A percentile compares a stretch with the other conserved stretches of the same genome.
These are phyloP conservation scores for Ciconia maguari DNA, from an alignment of 2,113 vertebrate species.

Conservation along the genomic window DNA sequence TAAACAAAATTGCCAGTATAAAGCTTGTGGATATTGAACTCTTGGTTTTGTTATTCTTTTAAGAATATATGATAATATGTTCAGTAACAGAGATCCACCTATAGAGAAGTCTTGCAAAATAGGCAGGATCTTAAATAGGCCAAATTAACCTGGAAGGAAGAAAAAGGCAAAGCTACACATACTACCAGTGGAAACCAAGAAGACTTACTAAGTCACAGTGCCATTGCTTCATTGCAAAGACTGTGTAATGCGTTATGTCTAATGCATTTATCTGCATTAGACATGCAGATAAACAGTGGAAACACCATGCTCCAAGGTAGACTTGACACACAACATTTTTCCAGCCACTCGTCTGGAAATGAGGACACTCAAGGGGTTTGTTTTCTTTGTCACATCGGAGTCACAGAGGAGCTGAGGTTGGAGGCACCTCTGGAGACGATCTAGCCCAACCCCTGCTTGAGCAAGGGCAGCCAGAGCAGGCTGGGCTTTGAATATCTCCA, in stretches of 20 bases:
- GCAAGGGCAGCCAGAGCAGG: background rate
- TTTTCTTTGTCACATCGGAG: background rate
- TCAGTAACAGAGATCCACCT: background rate
- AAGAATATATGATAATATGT: background rate
- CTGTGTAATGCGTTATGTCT: background rate
- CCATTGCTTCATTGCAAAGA: background rate
- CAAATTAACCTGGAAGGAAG: background rate
- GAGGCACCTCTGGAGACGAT: background rate
- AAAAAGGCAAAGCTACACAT: background rate
- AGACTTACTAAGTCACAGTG: background rate
- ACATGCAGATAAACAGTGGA: background rate
- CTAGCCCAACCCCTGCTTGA: background rate
- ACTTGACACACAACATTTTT: background rate
- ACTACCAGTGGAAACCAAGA: background rate
- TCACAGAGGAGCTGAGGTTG: background rate
- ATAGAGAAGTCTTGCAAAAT: background rate
- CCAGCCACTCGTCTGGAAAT: background rate
- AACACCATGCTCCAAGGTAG: background rate
- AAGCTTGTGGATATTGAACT: slow-evolving; percentile 2
- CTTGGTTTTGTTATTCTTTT: background rate
- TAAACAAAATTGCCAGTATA: slow-evolving; percentile 8
- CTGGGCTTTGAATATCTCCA: background rate
- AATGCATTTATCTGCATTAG: background rate
- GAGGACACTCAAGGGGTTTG: background rate
- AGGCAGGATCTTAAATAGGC: background rate